Conservation (phyloP, 2,797 vertebrate species). For the Pteropus rufus region DNA sequence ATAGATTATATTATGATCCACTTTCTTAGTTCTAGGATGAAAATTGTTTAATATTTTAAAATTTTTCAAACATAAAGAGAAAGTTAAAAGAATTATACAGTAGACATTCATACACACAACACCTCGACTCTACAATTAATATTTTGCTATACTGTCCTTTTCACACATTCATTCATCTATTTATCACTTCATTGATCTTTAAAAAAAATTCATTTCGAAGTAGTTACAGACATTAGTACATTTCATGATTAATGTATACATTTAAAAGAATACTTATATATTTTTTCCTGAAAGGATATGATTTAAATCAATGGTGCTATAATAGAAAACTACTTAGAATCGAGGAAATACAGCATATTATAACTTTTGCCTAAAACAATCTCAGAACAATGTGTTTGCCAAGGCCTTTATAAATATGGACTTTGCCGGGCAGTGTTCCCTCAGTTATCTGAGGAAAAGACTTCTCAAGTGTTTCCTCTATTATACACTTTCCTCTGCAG, state of each 20-base stretch:
- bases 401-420: not conserved
- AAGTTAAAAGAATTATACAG: not conserved
- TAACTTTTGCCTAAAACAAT: not conserved
- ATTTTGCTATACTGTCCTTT: not conserved
- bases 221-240: not conserved
- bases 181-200: not conserved
- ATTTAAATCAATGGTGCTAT: not conserved
- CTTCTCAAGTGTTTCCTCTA: not conserved
- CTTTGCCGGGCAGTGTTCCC: not conserved
- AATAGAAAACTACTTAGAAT: not conserved
- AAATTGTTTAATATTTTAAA: constrained; percentile 23
- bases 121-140: not conserved
- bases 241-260: not conserved
- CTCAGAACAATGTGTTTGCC: not conserved
- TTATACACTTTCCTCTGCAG: not conserved
- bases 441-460: not conserved
- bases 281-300: not conserved
- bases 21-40: not conserved
- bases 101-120: not conserved
- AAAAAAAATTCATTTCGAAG: not conserved
- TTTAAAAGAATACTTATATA: not conserved
- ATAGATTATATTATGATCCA: not conserved
- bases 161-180: not conserved
- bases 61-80: not conserved
- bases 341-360: not conserved